A percentile compares a stretch with the other conserved stretches of the same genome.
These are phyloP conservation scores for Calephelis nemesis DNA, from an alignment of 1,140 invertebrate species.

Conservation along the genomic window DNA sequence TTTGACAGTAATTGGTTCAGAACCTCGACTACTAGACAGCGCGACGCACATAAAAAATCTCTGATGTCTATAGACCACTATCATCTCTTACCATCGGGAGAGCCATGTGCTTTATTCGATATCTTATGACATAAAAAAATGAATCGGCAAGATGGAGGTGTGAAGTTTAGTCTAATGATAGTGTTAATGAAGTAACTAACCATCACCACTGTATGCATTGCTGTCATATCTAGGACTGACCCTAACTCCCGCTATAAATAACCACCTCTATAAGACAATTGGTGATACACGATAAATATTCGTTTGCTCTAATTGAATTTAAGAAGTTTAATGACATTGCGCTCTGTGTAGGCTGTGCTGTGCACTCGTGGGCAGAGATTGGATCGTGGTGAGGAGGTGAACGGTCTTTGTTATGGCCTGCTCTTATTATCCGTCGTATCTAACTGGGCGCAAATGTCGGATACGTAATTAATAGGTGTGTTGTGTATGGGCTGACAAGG, in stretches of 20 bases:
- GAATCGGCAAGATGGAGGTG: too few relatives aligned
- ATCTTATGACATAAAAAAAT: too few relatives aligned
- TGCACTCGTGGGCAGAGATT: slow-evolving; percentile 3
- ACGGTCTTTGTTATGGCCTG: background rate
- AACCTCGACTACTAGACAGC: too few relatives aligned
- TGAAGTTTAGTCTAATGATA: too few relatives aligned
- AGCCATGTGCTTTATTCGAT: too few relatives aligned
- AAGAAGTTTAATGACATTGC: slow-evolving; percentile 33
- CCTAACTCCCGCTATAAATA: background rate
- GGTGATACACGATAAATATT: slow-evolving; percentile 29
- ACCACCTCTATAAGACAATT: slow-evolving; percentile 32
- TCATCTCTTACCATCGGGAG: too few relatives aligned
- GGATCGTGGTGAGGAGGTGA: background rate
- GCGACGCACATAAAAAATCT: too few relatives aligned
- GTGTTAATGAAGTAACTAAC: too few relatives aligned
- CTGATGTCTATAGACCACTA: too few relatives aligned
- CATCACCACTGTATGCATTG: too few relatives aligned
- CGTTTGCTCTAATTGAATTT: slow-evolving; percentile 26
- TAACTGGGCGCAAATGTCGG: background rate
- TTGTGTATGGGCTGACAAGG: background rate
- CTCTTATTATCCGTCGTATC: background rate
- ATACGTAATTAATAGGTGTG: background rate
- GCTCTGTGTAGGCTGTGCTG: background rate
- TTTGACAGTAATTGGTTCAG: too few relatives aligned
- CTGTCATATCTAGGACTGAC: background rate